These are phyloP conservation scores for Strigops habroptila DNA, from an alignment of 2,113 vertebrate genomes.

Conservation along the genomic window DNA sequence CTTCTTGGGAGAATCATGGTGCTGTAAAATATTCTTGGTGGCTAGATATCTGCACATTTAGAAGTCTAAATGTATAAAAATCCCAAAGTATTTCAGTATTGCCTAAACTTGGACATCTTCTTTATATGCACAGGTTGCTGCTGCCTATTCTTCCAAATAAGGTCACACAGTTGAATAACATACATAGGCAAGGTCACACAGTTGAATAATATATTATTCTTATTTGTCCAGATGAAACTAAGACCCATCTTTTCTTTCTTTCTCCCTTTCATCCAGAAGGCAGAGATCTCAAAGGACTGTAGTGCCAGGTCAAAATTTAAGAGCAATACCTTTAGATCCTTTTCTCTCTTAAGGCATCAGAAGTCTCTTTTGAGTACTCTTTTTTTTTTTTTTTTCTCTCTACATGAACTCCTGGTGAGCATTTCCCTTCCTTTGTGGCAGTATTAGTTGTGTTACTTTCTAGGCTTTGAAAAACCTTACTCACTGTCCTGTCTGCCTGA, in stretches of 20 bases:
- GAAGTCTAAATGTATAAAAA: background rate
- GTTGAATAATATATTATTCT: background rate
- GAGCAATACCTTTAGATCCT: background rate
- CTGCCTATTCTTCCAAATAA: background rate
- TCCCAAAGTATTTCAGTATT: background rate
- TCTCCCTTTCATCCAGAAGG: background rate
- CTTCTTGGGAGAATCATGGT: background rate
- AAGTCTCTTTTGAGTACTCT: background rate
- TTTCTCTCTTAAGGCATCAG: constrained; percentile 1
- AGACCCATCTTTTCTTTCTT: background rate
- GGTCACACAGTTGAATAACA: background rate
- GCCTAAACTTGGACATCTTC: background rate
- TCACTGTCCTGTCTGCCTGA: background rate
- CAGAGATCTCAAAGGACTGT: background rate
- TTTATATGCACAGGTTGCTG: background rate
- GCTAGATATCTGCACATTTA: background rate
- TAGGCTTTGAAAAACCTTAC: background rate
- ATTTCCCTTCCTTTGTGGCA: background rate
- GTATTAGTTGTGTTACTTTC: background rate
- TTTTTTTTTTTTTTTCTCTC: background rate
- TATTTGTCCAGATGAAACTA: background rate
- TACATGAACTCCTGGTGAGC: background rate
- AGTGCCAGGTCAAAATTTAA: constrained; percentile 27
- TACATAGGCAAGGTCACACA: background rate
- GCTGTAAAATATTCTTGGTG: background rate